A percentile compares a stretch with the other conserved stretches of the same genome.
phyloP scores from a whole-genome alignment of 1,140 invertebrate species.

The Octopus sinensis region DNA sequence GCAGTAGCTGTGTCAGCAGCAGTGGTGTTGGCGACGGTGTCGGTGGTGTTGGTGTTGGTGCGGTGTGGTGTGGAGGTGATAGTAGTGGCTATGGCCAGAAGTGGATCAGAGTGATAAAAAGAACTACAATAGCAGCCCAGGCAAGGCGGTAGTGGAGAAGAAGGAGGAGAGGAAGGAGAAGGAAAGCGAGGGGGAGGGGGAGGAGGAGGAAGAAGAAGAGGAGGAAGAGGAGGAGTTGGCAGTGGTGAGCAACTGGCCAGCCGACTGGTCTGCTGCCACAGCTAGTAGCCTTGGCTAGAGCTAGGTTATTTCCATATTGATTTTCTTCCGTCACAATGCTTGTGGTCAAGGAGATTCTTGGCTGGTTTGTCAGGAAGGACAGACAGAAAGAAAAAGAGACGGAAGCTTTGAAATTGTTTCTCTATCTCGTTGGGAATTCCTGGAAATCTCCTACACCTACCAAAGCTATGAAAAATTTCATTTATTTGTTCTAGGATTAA shows the following conservation, averaged over 20 bases:
- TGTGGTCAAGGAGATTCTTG: conserved; percentile 11
- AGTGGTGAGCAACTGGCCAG: conserved; percentile 7
- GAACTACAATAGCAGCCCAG: no score
- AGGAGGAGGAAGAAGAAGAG: neutral
- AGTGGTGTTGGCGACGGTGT: no score
- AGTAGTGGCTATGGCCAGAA: no score
- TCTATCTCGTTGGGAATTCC: conserved; percentile 3
- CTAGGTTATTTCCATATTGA: conserved; percentile 12
- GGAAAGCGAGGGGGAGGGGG: neutral
- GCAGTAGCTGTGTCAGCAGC: no score
- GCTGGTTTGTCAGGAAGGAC: conserved; percentile 10
- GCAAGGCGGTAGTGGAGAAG: no score
- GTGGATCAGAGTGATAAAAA: no score
- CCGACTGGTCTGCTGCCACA: conserved; percentile 5
- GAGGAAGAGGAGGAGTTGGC: neutral
- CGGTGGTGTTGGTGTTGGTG: no score
- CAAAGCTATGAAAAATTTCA: neutral
- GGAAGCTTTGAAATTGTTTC: conserved; percentile 6
- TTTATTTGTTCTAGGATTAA: conserved; percentile 8
- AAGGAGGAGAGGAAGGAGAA: no score
- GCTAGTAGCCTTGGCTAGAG: conserved; percentile 5
- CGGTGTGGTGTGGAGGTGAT: no score
- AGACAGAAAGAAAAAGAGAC: conserved; percentile 9
- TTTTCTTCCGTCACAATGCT: conserved; percentile 10
- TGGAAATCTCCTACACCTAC: conserved; percentile 7